Percentiles rank a stretch among this genome's conserved stretches.
These are phyloP conservation scores for Medauroidea extradentata DNA, from an alignment of 1,140 invertebrate species.

Conservation along the genomic window DNA sequence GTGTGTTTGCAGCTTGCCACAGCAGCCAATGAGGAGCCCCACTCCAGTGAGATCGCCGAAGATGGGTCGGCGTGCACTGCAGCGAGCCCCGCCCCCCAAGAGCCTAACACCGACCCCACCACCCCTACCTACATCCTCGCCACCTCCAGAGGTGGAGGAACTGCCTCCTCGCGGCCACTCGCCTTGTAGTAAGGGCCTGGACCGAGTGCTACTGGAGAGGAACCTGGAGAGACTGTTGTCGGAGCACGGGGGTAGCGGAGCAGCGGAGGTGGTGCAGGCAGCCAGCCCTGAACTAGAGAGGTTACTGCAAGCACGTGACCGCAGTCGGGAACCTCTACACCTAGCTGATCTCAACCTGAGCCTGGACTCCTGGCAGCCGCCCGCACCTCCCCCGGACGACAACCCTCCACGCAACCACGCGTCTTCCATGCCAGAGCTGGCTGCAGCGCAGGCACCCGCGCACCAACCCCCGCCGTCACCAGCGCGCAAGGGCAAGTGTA, in stretches of 20 bases:
- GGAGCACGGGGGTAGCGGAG: constrained; percentile 40
- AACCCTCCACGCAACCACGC: constrained; percentile 42
- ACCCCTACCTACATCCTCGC: constrained; percentile 30
- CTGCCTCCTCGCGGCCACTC: neutral
- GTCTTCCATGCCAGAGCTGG: constrained; percentile 64
- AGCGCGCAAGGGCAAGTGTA: constrained; percentile 15
- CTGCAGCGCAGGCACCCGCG: constrained; percentile 34
- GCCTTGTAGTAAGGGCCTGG: constrained; percentile 43
- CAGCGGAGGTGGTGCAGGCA: constrained; percentile 5
- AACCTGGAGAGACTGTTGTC: constrained; percentile 52
- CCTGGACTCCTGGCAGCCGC: constrained; percentile 44
- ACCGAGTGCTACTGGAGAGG: constrained; percentile 55
- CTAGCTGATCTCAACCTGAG: constrained; percentile 45
- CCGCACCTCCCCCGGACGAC: constrained; percentile 24
- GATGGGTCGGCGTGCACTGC: constrained; percentile 50
- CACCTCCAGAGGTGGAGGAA: constrained; percentile 7
- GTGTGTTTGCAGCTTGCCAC: constrained; percentile 9
- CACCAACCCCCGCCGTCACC: constrained; percentile 27
- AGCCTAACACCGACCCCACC: constrained; percentile 26
- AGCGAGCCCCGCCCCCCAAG: constrained; percentile 38
- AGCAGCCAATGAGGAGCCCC: constrained; percentile 12
- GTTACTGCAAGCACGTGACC: constrained; percentile 51
- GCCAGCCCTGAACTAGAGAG: constrained; percentile 42
- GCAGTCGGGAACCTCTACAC: constrained; percentile 54
- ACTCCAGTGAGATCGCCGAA: constrained; percentile 49